Percentiles rank a stretch among this genome's conserved stretches.
Evolutionary conservation across 2,888 invertebrate species (phyloP).

Genomic region (Drosophila paranaensis): DNA sequence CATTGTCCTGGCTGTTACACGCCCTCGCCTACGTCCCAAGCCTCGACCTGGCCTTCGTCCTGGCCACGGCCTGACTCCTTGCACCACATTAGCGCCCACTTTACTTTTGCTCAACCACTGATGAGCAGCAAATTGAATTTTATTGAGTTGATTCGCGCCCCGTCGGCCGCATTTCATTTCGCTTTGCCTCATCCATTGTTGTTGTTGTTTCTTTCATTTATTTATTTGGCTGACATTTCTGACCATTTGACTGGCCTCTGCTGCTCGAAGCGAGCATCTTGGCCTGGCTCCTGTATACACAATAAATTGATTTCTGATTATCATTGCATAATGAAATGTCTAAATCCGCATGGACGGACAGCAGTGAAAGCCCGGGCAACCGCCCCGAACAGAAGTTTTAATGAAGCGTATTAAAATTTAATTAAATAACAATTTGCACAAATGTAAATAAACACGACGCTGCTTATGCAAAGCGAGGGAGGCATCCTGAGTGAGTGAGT

Average conservation of each 20-base stretch:
- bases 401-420: slow-evolving; percentile 80
- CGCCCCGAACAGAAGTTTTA: slow-evolving; percentile 61
- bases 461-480: slow-evolving; percentile 64
- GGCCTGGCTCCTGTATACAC: slow-evolving; percentile 48
- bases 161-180: slow-evolving; percentile 32
- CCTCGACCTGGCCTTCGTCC: background rate
- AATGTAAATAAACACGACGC: slow-evolving; percentile 75
- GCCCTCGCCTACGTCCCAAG: slow-evolving; percentile 5
- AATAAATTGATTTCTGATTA: slow-evolving; percentile 80
- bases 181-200: background rate
- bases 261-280: slow-evolving; percentile 10
- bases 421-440: slow-evolving; percentile 80
- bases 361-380: background rate
- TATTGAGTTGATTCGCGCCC: slow-evolving; percentile 69
- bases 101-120: slow-evolving; percentile 46
- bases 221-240: slow-evolving; percentile 46
- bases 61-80: background rate
- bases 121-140: slow-evolving; percentile 75
- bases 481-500: background rate
- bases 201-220: background rate
- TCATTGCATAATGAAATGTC: slow-evolving; percentile 72
- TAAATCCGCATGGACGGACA: slow-evolving; percentile 40
- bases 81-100: slow-evolving; percentile 62
- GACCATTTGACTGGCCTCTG: slow-evolving; percentile 20
- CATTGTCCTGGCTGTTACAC: slow-evolving; percentile 30